These are phyloP conservation scores for Acipenser transmontanus DNA, from an alignment of 2,797 vertebrate genomes.

Conservation along the genomic window DNA sequence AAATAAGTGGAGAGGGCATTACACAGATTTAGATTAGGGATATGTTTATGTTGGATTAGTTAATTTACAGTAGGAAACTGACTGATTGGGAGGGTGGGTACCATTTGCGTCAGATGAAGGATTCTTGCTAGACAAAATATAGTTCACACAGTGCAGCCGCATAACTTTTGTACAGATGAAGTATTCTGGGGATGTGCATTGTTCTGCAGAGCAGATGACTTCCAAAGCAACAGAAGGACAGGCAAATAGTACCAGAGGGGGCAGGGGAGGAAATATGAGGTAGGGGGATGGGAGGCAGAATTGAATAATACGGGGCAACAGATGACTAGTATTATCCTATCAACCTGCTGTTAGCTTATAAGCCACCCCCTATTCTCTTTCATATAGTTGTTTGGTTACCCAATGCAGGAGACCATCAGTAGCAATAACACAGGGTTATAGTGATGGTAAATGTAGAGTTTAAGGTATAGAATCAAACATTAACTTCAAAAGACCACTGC, in stretches of 20 bases:
- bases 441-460: conserved; percentile 56
- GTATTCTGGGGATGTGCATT: conserved; percentile 11
- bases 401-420: conserved; percentile 49
- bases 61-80: conserved; percentile 29
- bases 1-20: conserved; percentile 26
- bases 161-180: conserved; percentile 10
- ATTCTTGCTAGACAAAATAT: conserved; percentile 17
- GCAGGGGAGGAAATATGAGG: conserved; percentile 50
- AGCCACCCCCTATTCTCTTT: conserved; percentile 55
- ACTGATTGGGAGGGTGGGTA: conserved; percentile 7
- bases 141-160: neutral
- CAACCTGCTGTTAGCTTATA: conserved; percentile 58
- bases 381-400: conserved; percentile 42
- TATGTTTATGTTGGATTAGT: conserved; percentile 48
- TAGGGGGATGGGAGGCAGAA: conserved; percentile 42
- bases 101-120: neutral
- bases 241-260: conserved; percentile 32
- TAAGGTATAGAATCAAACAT: conserved; percentile 55
- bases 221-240: conserved; percentile 29
- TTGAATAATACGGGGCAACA: conserved; percentile 63
- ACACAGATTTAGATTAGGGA: conserved; percentile 40
- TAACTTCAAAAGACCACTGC: conserved; percentile 51
- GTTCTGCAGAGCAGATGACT: conserved; percentile 20
- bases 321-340: conserved; percentile 69
- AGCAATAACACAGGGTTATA: conserved; percentile 51